These are phyloP conservation scores for Limnothrissa miodon DNA, from an alignment of 2,113 vertebrate genomes.

Conservation along the genomic window DNA sequence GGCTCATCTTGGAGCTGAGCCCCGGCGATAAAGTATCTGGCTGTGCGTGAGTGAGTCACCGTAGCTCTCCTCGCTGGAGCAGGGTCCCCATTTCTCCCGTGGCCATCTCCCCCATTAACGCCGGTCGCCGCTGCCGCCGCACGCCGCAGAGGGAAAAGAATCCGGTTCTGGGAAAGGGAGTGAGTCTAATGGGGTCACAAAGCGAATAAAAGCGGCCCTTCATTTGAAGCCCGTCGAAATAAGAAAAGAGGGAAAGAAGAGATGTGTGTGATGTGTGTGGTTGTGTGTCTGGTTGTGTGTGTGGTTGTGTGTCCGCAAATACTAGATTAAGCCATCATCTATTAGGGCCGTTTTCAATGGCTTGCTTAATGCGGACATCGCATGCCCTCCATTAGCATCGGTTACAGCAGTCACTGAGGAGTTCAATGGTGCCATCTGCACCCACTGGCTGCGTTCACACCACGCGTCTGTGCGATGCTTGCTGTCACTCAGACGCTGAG, in stretches of 20 bases:
- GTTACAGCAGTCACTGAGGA: not conserved
- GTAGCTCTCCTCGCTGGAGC: not conserved
- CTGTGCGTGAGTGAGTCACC: not conserved
- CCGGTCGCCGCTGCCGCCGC: not conserved
- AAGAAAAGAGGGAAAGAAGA: not conserved
- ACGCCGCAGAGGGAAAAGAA: not conserved
- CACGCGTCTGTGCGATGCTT: not conserved
- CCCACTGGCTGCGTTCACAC: not conserved
- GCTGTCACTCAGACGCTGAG: not conserved
- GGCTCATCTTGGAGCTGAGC: not conserved
- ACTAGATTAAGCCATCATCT: not conserved
- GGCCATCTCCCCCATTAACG: not conserved
- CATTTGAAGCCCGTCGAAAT: not conserved
- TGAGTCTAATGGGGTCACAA: slow-evolving; percentile 15
- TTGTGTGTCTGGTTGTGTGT: not conserved
- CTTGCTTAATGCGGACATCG: not conserved
- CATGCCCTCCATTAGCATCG: not conserved
- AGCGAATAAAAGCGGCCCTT: not conserved
- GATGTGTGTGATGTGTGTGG: not conserved
- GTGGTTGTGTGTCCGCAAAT: too few relatives aligned
- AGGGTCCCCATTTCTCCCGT: not conserved
- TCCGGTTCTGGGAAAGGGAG: not conserved
- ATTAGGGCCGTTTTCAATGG: not conserved
- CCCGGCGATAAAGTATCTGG: not conserved
- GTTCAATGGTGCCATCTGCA: not conserved